These are phyloP conservation scores for Orthosia gothica DNA, from an alignment of 2,888 invertebrate genomes.

Conservation along the genomic window DNA sequence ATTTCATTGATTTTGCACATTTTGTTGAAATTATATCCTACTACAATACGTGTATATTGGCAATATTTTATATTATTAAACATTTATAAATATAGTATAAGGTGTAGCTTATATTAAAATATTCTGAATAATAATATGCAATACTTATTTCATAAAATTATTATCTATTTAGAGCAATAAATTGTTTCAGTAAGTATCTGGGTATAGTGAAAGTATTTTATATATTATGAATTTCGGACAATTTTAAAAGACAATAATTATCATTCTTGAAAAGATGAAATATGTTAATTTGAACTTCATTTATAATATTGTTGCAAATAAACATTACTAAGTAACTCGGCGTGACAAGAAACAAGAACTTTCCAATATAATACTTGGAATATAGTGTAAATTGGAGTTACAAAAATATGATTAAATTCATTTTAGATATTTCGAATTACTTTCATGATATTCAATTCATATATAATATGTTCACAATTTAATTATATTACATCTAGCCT, in stretches of 20 bases:
- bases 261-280: slow-evolving; percentile 26
- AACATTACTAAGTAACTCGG: slow-evolving; percentile 37
- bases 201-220: slow-evolving; percentile 52
- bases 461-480: slow-evolving; percentile 53
- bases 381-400: slow-evolving; percentile 75
- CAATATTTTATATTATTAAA: slow-evolving; percentile 73
- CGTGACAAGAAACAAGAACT: slow-evolving; percentile 51
- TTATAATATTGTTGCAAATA: slow-evolving; percentile 41
- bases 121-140: slow-evolving; percentile 62
- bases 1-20: slow-evolving; percentile 84
- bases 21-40: slow-evolving; percentile 79
- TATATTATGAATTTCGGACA: slow-evolving; percentile 43
- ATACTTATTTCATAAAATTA: slow-evolving; percentile 67
- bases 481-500: slow-evolving; percentile 47
- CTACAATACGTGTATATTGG: slow-evolving; percentile 81
- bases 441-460: slow-evolving; percentile 60
- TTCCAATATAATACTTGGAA: slow-evolving; percentile 53
- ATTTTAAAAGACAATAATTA: slow-evolving; percentile 39
- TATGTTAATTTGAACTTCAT: slow-evolving; percentile 44
- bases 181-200: slow-evolving; percentile 62
- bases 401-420: slow-evolving; percentile 76
- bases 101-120: slow-evolving; percentile 68
- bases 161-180: slow-evolving; percentile 73
- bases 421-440: slow-evolving; percentile 58
- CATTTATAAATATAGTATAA: slow-evolving; percentile 74